These are phyloP conservation scores for Coryphaenoides rupestris DNA, from an alignment of 2,113 vertebrate genomes.

Conservation along the genomic window DNA sequence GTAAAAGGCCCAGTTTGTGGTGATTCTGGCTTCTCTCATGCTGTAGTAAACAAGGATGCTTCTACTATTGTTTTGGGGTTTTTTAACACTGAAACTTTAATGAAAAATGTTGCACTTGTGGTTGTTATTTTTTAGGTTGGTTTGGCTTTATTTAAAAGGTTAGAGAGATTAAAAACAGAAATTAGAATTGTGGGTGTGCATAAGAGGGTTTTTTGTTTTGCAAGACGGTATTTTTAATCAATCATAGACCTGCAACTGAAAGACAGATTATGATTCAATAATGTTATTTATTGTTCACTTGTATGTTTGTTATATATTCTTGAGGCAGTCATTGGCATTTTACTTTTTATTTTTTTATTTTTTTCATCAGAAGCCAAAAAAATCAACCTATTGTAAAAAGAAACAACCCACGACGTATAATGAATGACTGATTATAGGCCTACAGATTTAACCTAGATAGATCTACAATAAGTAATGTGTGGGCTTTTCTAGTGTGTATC, in stretches of 20 bases:
- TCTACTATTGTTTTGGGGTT: constrained; percentile 32
- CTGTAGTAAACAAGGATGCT: constrained; percentile 57
- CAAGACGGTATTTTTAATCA: constrained; percentile 39
- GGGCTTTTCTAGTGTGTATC: too few species aligned
- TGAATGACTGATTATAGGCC: too few species aligned
- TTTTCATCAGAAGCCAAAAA: constrained; percentile 47
- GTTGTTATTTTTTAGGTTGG: constrained; percentile 46
- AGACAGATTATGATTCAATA: constrained; percentile 56
- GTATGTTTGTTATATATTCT: constrained; percentile 35
- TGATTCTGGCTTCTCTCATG: constrained; percentile 48
- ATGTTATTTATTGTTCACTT: constrained; percentile 69
- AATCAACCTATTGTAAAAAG: constrained; percentile 31
- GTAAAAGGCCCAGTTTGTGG: constrained; percentile 16
- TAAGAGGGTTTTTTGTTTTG: constrained; percentile 25
- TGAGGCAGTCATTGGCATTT: constrained; percentile 42
- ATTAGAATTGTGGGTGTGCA: constrained; percentile 14
- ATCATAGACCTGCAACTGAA: constrained; percentile 60
- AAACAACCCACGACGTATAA: too few species aligned
- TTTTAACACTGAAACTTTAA: constrained; percentile 56
- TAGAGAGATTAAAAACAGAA: constrained; percentile 21
- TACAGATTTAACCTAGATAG: too few species aligned
- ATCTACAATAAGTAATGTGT: too few species aligned
- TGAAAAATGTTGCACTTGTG: constrained; percentile 71
- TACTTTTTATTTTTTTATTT: too few species aligned
- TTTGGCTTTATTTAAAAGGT: too few species aligned